A percentile compares a stretch with the other conserved stretches of the same genome.
Evolutionary conservation across 2,888 invertebrate genomes (phyloP).

Genomic region (Tenthredo scrophulariae): DNA sequence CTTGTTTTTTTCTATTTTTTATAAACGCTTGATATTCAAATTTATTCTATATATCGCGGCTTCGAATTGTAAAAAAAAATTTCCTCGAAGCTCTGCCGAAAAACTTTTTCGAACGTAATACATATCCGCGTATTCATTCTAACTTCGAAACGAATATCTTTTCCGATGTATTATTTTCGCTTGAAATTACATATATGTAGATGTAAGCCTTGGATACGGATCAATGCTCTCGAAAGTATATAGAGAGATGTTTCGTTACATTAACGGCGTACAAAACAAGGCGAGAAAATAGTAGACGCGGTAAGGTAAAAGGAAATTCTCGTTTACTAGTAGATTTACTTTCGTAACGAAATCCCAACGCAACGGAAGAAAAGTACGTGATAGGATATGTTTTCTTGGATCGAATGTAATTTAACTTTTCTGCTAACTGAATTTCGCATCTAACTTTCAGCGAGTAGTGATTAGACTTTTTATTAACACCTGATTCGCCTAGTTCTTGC

Average conservation of each 20-base stretch:
- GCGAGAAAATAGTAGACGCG: not conserved
- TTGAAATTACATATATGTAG: not conserved
- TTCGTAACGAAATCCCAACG: not conserved
- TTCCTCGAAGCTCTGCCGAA: not conserved
- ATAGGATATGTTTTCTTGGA: not conserved
- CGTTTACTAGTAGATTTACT: not conserved
- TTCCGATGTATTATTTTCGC: not conserved
- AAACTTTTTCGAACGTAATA: not conserved
- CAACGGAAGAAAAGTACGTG: not conserved
- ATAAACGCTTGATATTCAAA: not conserved
- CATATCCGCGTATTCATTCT: not conserved
- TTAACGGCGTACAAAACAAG: not conserved
- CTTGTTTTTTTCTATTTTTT: not conserved
- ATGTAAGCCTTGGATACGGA: not conserved
- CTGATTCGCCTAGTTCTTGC: not conserved
- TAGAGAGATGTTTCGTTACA: not conserved
- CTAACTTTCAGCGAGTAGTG: not conserved
- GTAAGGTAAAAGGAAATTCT: not conserved
- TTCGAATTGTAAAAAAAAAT: not conserved
- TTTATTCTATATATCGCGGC: not conserved
- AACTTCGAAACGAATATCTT: not conserved
- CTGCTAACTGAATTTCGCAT: constrained; percentile 4
- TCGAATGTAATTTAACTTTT: constrained; percentile 4
- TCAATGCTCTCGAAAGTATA: not conserved
- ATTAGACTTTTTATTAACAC: not conserved